Base-by-base conservation (phyloP, 2,797 vertebrate species). In the Astyanax mexicanus region DNA sequence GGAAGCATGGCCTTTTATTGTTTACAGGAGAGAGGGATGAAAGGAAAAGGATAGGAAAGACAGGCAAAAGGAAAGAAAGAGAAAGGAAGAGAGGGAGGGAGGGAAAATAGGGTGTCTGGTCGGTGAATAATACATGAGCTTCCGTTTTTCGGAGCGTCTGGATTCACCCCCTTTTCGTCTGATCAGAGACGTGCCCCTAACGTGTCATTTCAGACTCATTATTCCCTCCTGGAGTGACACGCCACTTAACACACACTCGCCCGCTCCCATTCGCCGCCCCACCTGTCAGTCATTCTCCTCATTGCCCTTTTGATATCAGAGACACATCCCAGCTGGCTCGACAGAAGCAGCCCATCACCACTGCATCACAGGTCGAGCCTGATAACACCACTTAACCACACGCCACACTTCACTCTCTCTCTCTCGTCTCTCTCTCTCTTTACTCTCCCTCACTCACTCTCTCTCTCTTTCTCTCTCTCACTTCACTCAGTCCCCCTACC, bases 241-340 rank as follows among this genome's bases (percentile, higher is more conserved):
- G 68, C 77, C 75, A 83, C 80, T 81, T 81, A 86, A 74, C 77
- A 74, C 70, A 60, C 68, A 74, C 17, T 38, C 61, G 29, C 66
- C 58, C 60, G 69, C 79, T 86, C 76, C 58, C 66, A 66, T 75
- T 68, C 76, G 47, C 69, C 32, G 37, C 45, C 66, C 32, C n/a
- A 58, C 58, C 75, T 79, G 77, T 64, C 82, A 81, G 78, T 81
- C 74, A 84, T 72, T 57, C 75, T 64, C 69, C 66, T 57, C 23
- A 74, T 74, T 85, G 73, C 75, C 83, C 84, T 84, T 82, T 82
- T 74, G 78, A 81, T 84, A 80, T 78, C 58, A 68, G 44, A 80
- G 74, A 78, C 74, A 76, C 62, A 35, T 69, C 66, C 57, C 79
- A 71, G 75, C 77, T 74, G 78, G 65, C 74, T 84, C 60, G 49